Percentiles rank a stretch among this genome's conserved stretches.
Evolutionary conservation across 2,113 vertebrate species (phyloP).

Genomic region (Brevimyrus niger): DNA sequence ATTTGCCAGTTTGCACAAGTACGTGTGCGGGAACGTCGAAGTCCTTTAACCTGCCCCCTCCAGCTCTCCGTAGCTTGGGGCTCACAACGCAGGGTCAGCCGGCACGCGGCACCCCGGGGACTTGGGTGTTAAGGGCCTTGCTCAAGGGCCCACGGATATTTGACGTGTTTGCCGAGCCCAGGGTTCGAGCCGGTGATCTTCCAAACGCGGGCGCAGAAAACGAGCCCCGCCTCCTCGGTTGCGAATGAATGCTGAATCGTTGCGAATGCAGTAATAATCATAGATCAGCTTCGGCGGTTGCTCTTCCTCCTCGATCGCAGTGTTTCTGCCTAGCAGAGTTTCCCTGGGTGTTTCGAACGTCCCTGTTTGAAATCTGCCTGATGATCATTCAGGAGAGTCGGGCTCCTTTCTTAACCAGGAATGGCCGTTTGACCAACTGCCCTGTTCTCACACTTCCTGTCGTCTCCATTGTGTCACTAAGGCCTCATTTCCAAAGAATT

Average conservation of each 20-base stretch:
- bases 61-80: too few relatives aligned
- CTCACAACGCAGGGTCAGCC: too few relatives aligned
- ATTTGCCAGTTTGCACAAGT: not conserved
- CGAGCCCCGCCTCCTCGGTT: not conserved
- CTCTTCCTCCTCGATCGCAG: not conserved
- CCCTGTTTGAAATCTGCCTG: not conserved
- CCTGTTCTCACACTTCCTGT: not conserved
- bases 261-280: not conserved
- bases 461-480: not conserved
- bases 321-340: not conserved
- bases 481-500: not conserved
- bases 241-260: not conserved
- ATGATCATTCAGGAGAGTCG: not conserved
- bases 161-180: not conserved
- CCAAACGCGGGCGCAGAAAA: not conserved
- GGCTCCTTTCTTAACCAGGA: not conserved
- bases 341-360: not conserved
- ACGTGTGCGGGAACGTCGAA: too few relatives aligned
- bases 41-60: too few relatives aligned
- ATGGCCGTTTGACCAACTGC: not conserved
- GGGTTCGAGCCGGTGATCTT: not conserved
- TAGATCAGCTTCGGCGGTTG: not conserved
- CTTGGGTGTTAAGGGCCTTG: not conserved
- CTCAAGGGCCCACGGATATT: not conserved
- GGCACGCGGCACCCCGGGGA: not conserved